Base-by-base conservation (phyloP, 2,797 vertebrate species). In the Pseudochaenichthys georgianus region DNA sequence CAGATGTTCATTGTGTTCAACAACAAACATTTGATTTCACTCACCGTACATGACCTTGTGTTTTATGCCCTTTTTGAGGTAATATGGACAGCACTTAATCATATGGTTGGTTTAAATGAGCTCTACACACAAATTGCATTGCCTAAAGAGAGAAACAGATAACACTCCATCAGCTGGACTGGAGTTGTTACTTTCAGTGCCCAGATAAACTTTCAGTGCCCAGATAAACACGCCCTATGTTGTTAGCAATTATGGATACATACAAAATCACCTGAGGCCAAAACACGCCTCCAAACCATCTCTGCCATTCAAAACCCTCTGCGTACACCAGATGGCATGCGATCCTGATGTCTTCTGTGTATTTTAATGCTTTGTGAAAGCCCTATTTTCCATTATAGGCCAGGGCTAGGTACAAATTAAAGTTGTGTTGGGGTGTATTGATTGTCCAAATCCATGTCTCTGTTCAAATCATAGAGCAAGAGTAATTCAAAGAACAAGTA, bases 241-340 rank as follows among this genome's bases (percentile, higher is more conserved):
- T 34, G 3, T 3, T 55, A 42, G 19, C 34, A 64, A 70, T 52
- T 63, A 66, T 11, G 48, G 9, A 54, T 13, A 51, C 17, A 58
- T 67, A 48, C 17, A 81, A 73, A 64, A 47, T 23, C 48, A 28
- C 50, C 59, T 61, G 7, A 74, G 42, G 61, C n/a, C 34, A 70
- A 51, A 41, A 42, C 28, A 46, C 19, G 46, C 16, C 15, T 64
- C 46, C 38, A 21, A 50, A 42, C 51, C 34, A 55, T 21, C 2
- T 13, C 34, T 41, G 46, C 46, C 48, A 28, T 48, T 71, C 31
- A 64, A 47, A 60, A 4, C 12, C n/a, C 8, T 28, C 46, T 51
- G 47, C n/a, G 7, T 46, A 12, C 16, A 12, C 9, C 46, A 55
- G 34, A 53, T 13, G 66, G 50, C 28, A 48, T 41, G 34, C 31